Percentiles rank a stretch among this genome's conserved stretches.
Evolutionary conservation across 1,140 invertebrate species (phyloP).

Genomic region (Ctenoplectra terminalis): DNA sequence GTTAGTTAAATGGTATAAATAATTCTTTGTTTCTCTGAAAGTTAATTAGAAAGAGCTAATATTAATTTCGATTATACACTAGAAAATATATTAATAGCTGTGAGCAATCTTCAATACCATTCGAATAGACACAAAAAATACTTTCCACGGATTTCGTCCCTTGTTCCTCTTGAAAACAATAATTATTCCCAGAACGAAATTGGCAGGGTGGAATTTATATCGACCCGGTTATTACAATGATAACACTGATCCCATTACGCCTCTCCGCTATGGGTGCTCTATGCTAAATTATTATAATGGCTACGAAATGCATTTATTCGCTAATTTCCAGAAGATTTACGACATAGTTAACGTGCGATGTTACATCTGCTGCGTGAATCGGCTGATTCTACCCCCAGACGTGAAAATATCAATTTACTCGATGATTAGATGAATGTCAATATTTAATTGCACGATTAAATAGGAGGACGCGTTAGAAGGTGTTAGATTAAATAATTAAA

Average conservation of each 20-base stretch:
- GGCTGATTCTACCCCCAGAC: not conserved
- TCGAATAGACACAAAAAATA: not conserved
- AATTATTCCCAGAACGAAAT: not conserved
- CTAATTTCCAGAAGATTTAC: slow-evolving; percentile 13
- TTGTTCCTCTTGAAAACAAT: not conserved
- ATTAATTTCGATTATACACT: too few species aligned
- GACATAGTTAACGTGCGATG: not conserved
- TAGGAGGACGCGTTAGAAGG: not conserved
- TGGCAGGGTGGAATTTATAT: slow-evolving; percentile 6
- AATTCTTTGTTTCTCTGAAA: too few species aligned
- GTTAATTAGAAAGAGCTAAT: too few species aligned
- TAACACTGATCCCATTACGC: not conserved
- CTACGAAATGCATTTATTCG: not conserved
- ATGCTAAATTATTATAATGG: slow-evolving; percentile 6
- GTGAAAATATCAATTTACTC: not conserved
- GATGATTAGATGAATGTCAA: too few species aligned
- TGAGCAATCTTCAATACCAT: not conserved
- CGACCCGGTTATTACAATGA: not conserved
- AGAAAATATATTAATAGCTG: too few species aligned
- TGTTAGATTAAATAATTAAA: too few species aligned
- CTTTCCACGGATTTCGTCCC: not conserved
- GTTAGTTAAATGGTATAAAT: too few species aligned
- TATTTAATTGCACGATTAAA: not conserved
- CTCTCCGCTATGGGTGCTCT: not conserved
- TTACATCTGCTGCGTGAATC: not conserved